These are phyloP conservation scores for Drosophila mettleri DNA, from an alignment of 2,888 invertebrate genomes.

Conservation along the genomic window DNA sequence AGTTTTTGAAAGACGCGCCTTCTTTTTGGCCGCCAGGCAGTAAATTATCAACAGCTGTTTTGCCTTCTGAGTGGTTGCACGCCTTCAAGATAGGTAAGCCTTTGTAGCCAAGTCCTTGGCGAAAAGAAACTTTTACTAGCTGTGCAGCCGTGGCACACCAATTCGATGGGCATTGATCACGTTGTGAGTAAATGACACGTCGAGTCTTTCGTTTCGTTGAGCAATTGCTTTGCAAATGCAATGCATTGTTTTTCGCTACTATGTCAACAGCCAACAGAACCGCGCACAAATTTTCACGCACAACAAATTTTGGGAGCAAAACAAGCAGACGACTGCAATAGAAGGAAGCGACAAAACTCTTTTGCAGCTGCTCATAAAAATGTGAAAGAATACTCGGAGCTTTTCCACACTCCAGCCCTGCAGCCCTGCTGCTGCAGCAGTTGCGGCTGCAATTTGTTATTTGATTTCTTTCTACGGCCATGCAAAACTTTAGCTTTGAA, in stretches of 20 bases:
- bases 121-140: constrained; percentile 17
- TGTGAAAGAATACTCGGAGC: constrained; percentile 40
- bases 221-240: constrained; percentile 27
- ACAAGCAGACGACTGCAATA: constrained; percentile 43
- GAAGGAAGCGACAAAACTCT: constrained; percentile 56
- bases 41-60: constrained; percentile 71
- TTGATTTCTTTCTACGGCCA: constrained; percentile 58
- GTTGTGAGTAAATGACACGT: not conserved
- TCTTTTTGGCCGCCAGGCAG: constrained; percentile 34
- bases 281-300: constrained; percentile 62
- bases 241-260: constrained; percentile 16
- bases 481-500: constrained; percentile 68
- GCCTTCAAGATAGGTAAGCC: constrained; percentile 16
- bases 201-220: constrained; percentile 5
- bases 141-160: constrained; percentile 6
- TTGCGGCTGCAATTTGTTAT: constrained; percentile 69
- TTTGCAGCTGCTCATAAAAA: constrained; percentile 75
- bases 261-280: constrained; percentile 44
- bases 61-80: constrained; percentile 40
- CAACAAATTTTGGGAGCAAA: constrained; percentile 67
- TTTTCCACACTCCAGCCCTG: not conserved
- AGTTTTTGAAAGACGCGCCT: constrained; percentile 49
- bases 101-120: constrained; percentile 8
- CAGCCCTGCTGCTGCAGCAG: constrained; percentile 37
- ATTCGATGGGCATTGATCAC: constrained; percentile 42